Percentiles rank a stretch among this genome's conserved stretches.
phyloP scores from a whole-genome alignment of 2,888 invertebrate genomes.

The Halocaridina rubra region DNA sequence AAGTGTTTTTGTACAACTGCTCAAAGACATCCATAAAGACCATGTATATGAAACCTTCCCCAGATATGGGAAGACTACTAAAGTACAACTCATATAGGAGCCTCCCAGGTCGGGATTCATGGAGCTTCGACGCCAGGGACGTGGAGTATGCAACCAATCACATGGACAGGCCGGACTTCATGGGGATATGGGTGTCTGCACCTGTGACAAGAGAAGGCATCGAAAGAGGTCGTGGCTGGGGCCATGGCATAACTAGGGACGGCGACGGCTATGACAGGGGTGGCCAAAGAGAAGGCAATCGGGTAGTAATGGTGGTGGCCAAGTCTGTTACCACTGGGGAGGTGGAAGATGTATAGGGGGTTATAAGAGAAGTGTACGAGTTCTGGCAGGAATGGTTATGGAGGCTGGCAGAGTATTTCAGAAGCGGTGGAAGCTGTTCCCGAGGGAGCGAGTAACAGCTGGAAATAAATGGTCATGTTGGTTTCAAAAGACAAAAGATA shows the following conservation, averaged over 20 bases:
- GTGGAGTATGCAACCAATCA: slow-evolving; percentile 62
- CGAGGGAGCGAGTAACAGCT: slow-evolving; percentile 57
- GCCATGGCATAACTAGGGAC: slow-evolving; percentile 33
- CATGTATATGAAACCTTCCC: slow-evolving; percentile 62
- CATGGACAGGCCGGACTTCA: slow-evolving; percentile 62
- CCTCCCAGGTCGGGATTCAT: slow-evolving; percentile 63
- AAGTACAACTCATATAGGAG: slow-evolving; percentile 63
- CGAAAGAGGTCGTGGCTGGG: slow-evolving; percentile 51
- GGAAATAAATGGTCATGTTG: slow-evolving; percentile 52
- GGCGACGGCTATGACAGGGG: slow-evolving; percentile 41
- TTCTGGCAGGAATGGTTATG: slow-evolving; percentile 55
- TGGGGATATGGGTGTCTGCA: slow-evolving; percentile 57
- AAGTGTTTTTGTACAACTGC: slow-evolving; percentile 62
- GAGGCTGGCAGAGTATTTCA: slow-evolving; percentile 49
- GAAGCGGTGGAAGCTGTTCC: slow-evolving; percentile 43
- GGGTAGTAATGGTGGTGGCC: slow-evolving; percentile 44
- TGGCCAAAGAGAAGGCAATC: slow-evolving; percentile 42
- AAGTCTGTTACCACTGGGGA: slow-evolving; percentile 49
- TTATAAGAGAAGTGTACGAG: slow-evolving; percentile 46
- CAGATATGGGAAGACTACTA: slow-evolving; percentile 61
- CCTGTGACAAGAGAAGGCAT: slow-evolving; percentile 62
- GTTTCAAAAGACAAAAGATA: too few relatives aligned
- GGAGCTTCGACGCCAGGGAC: slow-evolving; percentile 60
- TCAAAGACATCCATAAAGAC: slow-evolving; percentile 63
- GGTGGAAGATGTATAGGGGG: slow-evolving; percentile 53